Evolutionary conservation across 1,140 invertebrate species (phyloP).

Genomic region (Mactra quadrangularis): DNA sequence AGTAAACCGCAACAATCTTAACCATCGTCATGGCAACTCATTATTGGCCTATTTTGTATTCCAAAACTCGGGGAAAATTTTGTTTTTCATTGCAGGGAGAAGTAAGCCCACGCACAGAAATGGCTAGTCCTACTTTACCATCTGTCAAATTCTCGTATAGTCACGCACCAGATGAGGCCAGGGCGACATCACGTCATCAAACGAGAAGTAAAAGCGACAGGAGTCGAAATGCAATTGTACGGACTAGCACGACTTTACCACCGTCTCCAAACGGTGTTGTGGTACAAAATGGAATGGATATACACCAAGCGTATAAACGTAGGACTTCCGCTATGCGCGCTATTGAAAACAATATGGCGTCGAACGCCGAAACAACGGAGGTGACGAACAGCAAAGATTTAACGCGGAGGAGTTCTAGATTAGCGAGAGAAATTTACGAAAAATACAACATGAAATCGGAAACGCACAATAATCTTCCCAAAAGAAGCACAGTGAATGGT

Average conservation of each 20-base stretch:
- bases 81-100: constrained; percentile 19
- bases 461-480: constrained; percentile 26
- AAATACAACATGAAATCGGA: constrained; percentile 57
- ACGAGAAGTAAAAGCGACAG: not conserved
- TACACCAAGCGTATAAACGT: constrained; percentile 40
- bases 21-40: no score
- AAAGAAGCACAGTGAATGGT: constrained; percentile 8
- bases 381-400: constrained; percentile 18
- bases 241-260: constrained; percentile 28
- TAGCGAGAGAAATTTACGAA: constrained; percentile 56
- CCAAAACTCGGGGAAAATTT: no score
- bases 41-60: no score
- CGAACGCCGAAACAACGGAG: constrained; percentile 7
- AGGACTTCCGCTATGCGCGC: constrained; percentile 46
- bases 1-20: no score
- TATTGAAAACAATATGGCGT: not conserved
- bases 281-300: constrained; percentile 52
- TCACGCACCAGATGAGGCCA: constrained; percentile 11
- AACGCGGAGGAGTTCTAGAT: constrained; percentile 33
- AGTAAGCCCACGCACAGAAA: constrained; percentile 31
- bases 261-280: constrained; percentile 48
- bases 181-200: not conserved
- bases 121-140: constrained; percentile 53
- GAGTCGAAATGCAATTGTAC: not conserved
- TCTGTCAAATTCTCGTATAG: constrained; percentile 45